phyloP scores from a whole-genome alignment of 2,113 vertebrate species.

The Spea bombifrons region DNA sequence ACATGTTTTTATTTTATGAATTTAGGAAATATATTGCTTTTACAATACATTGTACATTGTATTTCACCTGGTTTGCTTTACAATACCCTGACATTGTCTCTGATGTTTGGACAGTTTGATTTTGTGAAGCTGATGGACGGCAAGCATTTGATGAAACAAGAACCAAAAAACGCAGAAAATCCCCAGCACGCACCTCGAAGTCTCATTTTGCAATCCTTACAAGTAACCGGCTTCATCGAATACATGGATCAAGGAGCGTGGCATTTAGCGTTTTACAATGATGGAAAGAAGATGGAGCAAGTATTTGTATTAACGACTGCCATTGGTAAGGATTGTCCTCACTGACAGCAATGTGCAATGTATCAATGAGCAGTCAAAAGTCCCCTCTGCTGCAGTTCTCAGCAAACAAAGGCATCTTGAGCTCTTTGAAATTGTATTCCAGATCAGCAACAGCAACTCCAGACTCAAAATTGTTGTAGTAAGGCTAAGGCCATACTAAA shows the following conservation, averaged over 20 bases:
- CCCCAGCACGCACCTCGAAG: conserved; percentile 75
- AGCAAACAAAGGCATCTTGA: too few species aligned
- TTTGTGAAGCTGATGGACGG: conserved; percentile 96
- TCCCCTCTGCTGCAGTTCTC: too few species aligned
- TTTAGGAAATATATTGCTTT: too few species aligned
- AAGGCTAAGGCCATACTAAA: too few species aligned
- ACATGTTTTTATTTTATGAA: too few species aligned
- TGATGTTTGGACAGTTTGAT: conserved; percentile 78
- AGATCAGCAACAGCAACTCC: too few species aligned
- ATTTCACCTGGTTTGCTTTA: conserved; percentile 7
- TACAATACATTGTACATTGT: too few species aligned
- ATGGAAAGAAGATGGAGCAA: conserved; percentile 90
- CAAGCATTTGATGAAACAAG: conserved; percentile 87
- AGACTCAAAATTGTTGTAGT: too few species aligned
- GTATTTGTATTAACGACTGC: conserved; percentile 87
- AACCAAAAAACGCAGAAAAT: conserved; percentile 75
- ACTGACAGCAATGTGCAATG: background rate
- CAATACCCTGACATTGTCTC: background rate
- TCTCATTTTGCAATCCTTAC: conserved; percentile 83
- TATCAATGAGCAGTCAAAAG: too few species aligned
- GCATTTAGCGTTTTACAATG: conserved; percentile 95
- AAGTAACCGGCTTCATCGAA: conserved; percentile 94
- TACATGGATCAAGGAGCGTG: conserved; percentile 96
- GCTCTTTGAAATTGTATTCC: too few species aligned
- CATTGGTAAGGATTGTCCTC: conserved; percentile 74